Evolutionary conservation across 2,888 invertebrate species (phyloP).

Genomic region (Polia nebulosa): DNA sequence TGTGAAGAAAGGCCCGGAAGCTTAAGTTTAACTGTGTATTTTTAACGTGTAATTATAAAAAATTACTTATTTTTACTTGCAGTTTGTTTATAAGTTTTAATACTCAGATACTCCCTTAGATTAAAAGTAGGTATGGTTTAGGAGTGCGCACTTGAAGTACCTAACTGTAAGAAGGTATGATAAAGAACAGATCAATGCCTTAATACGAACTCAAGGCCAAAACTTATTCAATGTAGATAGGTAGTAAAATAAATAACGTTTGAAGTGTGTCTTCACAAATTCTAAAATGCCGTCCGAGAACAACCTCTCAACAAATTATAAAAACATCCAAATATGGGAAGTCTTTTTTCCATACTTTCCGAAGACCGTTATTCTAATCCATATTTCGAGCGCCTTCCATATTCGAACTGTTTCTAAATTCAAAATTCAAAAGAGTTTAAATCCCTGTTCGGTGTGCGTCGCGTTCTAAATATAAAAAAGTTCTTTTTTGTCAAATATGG

Average conservation of each 20-base stretch:
- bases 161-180: conserved; percentile 21
- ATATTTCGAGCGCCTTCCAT: conserved; percentile 82
- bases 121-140: background rate
- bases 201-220: conserved; percentile 45
- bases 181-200: conserved; percentile 37
- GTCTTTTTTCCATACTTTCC: conserved; percentile 63
- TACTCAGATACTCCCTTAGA: background rate
- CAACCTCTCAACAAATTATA: conserved; percentile 57
- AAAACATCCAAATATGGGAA: conserved; percentile 62
- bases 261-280: conserved; percentile 39
- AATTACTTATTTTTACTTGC: background rate
- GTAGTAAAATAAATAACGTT: conserved; percentile 35
- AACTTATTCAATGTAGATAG: conserved; percentile 18
- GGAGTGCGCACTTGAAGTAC: conserved; percentile 12
- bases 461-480: conserved; percentile 89
- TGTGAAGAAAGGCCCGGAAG: conserved; percentile 46
- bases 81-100: background rate
- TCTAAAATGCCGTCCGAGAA: conserved; percentile 45
- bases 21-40: conserved; percentile 44
- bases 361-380: conserved; percentile 80
- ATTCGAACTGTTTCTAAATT: conserved; percentile 87
- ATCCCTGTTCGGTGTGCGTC: conserved; percentile 87
- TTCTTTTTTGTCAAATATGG: conserved; percentile 90
- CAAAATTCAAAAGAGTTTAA: conserved; percentile 87
- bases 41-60: conserved; percentile 26